These are phyloP conservation scores for Nyctibius grandis DNA, from an alignment of 2,797 vertebrate genomes.

Conservation along the genomic window DNA sequence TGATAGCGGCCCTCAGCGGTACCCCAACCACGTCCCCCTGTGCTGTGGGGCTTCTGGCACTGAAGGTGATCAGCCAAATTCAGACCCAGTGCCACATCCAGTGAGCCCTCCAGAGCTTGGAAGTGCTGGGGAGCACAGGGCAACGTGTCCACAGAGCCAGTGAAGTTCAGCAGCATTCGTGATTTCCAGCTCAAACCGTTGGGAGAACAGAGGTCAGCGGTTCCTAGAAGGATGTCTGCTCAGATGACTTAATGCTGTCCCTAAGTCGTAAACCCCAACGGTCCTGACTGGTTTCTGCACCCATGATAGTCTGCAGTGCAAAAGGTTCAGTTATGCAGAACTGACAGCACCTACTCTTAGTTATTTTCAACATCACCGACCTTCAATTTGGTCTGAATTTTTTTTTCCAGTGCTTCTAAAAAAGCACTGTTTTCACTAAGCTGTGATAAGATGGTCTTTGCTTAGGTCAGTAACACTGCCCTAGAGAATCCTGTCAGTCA, in stretches of 20 bases:
- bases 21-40: neutral
- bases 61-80: neutral
- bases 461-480: neutral
- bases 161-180: neutral
- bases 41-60: neutral
- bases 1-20: rapidly evolving
- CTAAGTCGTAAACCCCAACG: neutral
- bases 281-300: neutral
- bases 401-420: neutral
- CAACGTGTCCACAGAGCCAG: neutral
- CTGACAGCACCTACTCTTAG: neutral
- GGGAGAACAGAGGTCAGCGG: neutral
- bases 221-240: neutral
- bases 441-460: neutral
- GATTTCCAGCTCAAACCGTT: neutral
- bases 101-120: neutral
- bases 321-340: neutral
- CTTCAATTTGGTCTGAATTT: neutral
- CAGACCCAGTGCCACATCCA: neutral
- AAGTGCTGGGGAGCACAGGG: neutral
- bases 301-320: neutral
- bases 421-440: neutral
- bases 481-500: neutral
- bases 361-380: neutral
- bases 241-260: neutral